Conservation (phyloP, 2,888 invertebrate genomes). For the Sesia apiformis region DNA sequence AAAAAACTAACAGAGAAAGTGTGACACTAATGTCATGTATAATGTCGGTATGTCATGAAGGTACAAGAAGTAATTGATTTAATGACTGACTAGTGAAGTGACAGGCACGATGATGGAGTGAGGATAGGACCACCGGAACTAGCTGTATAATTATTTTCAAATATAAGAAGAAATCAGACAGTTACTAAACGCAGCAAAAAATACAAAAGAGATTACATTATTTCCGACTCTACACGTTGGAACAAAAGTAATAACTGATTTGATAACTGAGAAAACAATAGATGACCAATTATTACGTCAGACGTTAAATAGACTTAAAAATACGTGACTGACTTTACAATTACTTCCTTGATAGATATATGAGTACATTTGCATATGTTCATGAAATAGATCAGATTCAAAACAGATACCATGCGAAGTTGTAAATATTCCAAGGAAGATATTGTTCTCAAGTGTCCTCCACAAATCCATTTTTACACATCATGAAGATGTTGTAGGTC, state of each 20-base stretch:
- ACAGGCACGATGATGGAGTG: neutral
- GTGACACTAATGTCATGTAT: conserved; percentile 9
- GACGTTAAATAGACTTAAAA: too few relatives aligned
- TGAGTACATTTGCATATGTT: too few relatives aligned
- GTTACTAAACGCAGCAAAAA: neutral
- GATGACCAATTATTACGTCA: too few relatives aligned
- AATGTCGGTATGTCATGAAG: conserved; percentile 4
- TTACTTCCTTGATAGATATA: too few relatives aligned
- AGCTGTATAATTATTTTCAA: neutral
- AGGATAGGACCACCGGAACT: neutral
- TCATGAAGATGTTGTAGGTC: conserved; percentile 43
- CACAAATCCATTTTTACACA: neutral
- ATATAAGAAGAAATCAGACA: neutral
- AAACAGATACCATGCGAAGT: too few relatives aligned
- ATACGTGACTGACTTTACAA: too few relatives aligned
- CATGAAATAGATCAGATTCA: too few relatives aligned
- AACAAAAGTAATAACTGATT: too few relatives aligned
- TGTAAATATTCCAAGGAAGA: too few relatives aligned
- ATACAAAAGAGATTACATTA: too few relatives aligned
- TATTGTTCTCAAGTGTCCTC: neutral
- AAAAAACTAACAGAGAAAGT: conserved; percentile 9
- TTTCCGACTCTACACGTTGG: too few relatives aligned
- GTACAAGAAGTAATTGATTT: conserved; percentile 15
- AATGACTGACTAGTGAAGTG: conserved; percentile 9
- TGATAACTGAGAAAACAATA: too few relatives aligned